Percentiles rank a stretch among this genome's conserved stretches.
These are phyloP conservation scores for Paedocypris micromegethes DNA, from an alignment of 2,797 vertebrate species.

Conservation along the genomic window DNA sequence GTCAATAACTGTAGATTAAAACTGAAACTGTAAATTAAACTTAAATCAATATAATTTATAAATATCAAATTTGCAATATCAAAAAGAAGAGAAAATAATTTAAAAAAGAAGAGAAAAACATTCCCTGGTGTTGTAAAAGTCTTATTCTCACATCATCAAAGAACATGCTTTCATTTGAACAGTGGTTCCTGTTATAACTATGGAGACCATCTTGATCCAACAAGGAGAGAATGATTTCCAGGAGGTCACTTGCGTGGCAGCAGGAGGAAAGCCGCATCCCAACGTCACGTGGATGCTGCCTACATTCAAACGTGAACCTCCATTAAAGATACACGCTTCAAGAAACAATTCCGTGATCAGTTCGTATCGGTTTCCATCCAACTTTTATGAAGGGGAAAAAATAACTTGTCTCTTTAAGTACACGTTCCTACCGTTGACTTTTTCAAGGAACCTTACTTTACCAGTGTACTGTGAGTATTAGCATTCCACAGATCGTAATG, in stretches of 20 bases:
- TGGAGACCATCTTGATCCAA: conserved; percentile 56
- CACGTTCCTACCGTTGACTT: conserved; percentile 52
- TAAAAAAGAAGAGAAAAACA: too few relatives aligned
- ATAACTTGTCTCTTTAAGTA: conserved; percentile 64
- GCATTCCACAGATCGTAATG: background rate
- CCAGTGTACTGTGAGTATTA: conserved; percentile 62
- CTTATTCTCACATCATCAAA: conserved; percentile 31
- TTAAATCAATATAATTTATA: too few relatives aligned
- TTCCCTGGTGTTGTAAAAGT: too few relatives aligned
- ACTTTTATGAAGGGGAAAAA: conserved; percentile 52
- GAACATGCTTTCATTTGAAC: conserved; percentile 26
- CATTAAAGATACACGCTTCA: conserved; percentile 18
- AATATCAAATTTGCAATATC: too few relatives aligned
- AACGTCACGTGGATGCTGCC: conserved; percentile 59
- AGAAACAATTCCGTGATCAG: conserved; percentile 42
- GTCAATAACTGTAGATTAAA: too few relatives aligned
- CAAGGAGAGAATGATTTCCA: conserved; percentile 55
- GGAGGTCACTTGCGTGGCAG: conserved; percentile 66
- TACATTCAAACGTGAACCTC: conserved; percentile 22
- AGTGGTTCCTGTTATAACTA: conserved; percentile 62
- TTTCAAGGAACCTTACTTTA: conserved; percentile 49
- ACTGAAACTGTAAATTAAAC: too few relatives aligned
- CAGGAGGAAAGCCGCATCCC: conserved; percentile 64
- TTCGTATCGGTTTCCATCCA: conserved; percentile 50
- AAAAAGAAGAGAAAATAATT: too few relatives aligned